phyloP scores from a whole-genome alignment of 2,888 invertebrate genomes.

The Campaea margaritaria region DNA sequence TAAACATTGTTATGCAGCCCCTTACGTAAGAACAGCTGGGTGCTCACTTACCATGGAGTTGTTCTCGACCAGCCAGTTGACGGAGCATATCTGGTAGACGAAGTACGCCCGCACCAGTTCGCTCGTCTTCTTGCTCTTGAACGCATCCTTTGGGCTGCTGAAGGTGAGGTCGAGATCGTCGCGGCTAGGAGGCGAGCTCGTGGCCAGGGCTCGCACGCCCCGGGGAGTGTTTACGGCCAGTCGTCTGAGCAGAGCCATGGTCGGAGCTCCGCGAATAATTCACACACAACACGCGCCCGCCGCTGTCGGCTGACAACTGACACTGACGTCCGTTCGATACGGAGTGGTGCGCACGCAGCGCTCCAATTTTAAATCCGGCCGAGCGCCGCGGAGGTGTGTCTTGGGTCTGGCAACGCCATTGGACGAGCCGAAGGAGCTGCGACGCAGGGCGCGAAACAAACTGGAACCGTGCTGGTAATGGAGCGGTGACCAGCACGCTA shows the following conservation, averaged over 20 bases:
- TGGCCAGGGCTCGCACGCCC: constrained; percentile 65
- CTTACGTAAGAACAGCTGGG: constrained; percentile 74
- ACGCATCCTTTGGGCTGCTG: constrained; percentile 95
- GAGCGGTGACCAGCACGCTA: constrained; percentile 41
- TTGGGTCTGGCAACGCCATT: constrained; percentile 58
- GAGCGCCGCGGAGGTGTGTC: constrained; percentile 77
- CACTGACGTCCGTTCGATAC: constrained; percentile 77
- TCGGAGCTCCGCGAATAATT: constrained; percentile 64
- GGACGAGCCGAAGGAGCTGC: constrained; percentile 49
- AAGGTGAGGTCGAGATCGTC: constrained; percentile 94
- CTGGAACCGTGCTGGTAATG: constrained; percentile 36
- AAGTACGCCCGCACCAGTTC: constrained; percentile 95
- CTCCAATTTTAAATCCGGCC: constrained; percentile 75
- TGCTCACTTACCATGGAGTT: constrained; percentile 93
- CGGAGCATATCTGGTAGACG: constrained; percentile 96
- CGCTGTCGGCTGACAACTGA: constrained; percentile 64
- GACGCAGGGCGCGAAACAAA: constrained; percentile 43
- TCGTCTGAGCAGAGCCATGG: constrained; percentile 79
- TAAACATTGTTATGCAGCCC: constrained; percentile 54
- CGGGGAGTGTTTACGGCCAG: constrained; percentile 71
- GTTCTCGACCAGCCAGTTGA: constrained; percentile 94
- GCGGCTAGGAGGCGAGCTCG: constrained; percentile 57
- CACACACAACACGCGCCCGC: constrained; percentile 66
- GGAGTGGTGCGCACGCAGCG: constrained; percentile 76
- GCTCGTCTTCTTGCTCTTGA: constrained; percentile 97